Evolutionary conservation across 2,113 vertebrate genomes (phyloP), one percentile per base, ranked within the genome.

Genomic region (Anarhynchus alexandrinus): DNA sequence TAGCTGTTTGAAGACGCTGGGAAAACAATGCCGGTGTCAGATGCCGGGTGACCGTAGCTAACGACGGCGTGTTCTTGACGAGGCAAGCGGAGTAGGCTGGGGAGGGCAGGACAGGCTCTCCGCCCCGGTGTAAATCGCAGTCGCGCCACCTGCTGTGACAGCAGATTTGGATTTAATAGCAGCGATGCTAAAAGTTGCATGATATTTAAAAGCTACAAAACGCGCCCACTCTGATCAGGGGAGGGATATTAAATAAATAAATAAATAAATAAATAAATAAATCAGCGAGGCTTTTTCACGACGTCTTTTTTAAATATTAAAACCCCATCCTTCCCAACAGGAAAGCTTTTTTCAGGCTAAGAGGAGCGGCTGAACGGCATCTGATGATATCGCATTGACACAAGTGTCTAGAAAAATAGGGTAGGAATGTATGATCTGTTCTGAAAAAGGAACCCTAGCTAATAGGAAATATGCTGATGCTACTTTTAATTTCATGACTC

Each of bases 391-490:
- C 18, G 15, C 94, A 95, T 95, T 96, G 96, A 96, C 95, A 96
- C 94, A 69, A 97, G 91, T 94, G 92, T 97, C 96, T 95, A 89
- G 95, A 96, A 93, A 96, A 96, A 97, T 96, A 92, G 85, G 93
- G 92, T 94, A 89, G 92, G 83, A 86, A 87, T 14, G 88, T 85
- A 30, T 97, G 95, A 95, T 95, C 91, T 92, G 87, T 93, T 96
- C 96, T 80, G 85, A 91, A 93, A 93, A 95, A 91, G 96, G 77
- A 94, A 11, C 80, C 71, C 36, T 80, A 52, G 90, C 91, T 96
- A 88, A 96, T 95, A 93, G 85, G 72, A 92, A 97, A 96, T 95
- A 76, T 64, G 96, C 95, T 97, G 95, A 96, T 95, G 91, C 86
- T 95, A 88, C 96, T 95, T 94, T 96, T 95, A 97, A 95, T 95